Conservation (phyloP, 2,888 invertebrate species). For the Ochropleura plecta region DNA sequence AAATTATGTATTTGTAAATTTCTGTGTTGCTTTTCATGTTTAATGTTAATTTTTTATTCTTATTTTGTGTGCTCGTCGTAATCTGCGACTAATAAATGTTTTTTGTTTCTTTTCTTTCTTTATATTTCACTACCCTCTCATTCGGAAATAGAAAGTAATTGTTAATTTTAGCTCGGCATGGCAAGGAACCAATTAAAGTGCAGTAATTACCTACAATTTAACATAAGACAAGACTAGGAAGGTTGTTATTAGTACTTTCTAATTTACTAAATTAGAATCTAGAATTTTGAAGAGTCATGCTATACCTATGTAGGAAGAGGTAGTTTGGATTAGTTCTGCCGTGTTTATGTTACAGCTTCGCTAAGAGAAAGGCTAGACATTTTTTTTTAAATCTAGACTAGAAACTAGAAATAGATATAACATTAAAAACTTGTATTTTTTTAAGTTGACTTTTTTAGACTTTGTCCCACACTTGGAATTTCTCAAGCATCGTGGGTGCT, state of each 20-base stretch:
- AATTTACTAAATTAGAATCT: constrained; percentile 54
- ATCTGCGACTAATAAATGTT: too few relatives aligned
- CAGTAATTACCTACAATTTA: constrained; percentile 55
- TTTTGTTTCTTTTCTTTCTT: not conserved
- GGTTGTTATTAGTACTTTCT: constrained; percentile 56
- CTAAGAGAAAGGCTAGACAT: not conserved
- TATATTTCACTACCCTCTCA: constrained; percentile 24
- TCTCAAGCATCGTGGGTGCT: too few relatives aligned
- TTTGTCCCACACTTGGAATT: too few relatives aligned
- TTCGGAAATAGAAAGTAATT: constrained; percentile 46
- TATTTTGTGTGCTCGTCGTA: too few relatives aligned
- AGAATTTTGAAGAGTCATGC: constrained; percentile 38
- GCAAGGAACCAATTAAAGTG: constrained; percentile 55
- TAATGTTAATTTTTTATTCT: too few relatives aligned
- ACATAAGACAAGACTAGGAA: constrained; percentile 42
- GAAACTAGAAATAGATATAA: not conserved
- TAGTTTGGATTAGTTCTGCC: constrained; percentile 4
- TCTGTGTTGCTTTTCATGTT: too few relatives aligned
- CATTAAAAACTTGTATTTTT: too few relatives aligned
- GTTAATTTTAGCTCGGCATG: constrained; percentile 41
- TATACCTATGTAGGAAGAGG: not conserved
- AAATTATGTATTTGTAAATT: too few relatives aligned
- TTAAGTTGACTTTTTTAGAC: too few relatives aligned
- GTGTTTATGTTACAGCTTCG: not conserved
- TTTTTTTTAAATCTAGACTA: not conserved